Conservation (phyloP, 2,888 invertebrate species). For the Heliconius aoede region DNA sequence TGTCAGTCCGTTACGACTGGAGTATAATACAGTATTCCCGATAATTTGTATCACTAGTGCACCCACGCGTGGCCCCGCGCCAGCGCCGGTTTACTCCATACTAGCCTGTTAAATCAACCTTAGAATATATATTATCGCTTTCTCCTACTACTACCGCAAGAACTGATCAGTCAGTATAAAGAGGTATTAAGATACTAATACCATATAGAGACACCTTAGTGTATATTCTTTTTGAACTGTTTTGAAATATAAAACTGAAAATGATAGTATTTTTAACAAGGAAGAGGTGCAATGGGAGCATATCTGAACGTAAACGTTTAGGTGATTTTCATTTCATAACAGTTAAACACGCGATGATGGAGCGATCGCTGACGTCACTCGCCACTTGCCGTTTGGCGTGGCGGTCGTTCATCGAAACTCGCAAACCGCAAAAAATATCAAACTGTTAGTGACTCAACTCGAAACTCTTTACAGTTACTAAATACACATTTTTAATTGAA, state of each 20-base stretch:
- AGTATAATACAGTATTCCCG: conserved; percentile 43
- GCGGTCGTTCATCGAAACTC: conserved; percentile 22
- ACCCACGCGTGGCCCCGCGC: conserved; percentile 46
- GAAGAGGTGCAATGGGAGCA: conserved; percentile 9
- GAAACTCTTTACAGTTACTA: conserved; percentile 11
- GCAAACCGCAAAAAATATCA: conserved; percentile 30
- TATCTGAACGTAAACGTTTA: conserved; percentile 28
- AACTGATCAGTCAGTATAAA: not conserved
- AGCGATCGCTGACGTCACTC: conserved; percentile 45
- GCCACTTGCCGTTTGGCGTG: conserved; percentile 33
- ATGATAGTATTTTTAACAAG: not conserved
- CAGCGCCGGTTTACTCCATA: conserved; percentile 33
- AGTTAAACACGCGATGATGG: conserved; percentile 47
- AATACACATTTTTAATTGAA: not conserved
- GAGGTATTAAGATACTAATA: not conserved
- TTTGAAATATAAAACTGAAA: not conserved
- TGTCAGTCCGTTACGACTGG: conserved; percentile 37
- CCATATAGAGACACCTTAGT: too few species aligned
- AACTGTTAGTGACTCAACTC: conserved; percentile 27
- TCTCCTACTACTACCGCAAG: too few species aligned
- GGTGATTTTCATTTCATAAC: conserved; percentile 46
- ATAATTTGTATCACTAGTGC: conserved; percentile 45
- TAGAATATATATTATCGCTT: too few species aligned
- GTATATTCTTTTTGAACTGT: too few species aligned
- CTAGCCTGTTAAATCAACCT: not conserved